Evolutionary conservation across 2,888 invertebrate genomes (phyloP).

Genomic region (Cistogaster globosa): DNA sequence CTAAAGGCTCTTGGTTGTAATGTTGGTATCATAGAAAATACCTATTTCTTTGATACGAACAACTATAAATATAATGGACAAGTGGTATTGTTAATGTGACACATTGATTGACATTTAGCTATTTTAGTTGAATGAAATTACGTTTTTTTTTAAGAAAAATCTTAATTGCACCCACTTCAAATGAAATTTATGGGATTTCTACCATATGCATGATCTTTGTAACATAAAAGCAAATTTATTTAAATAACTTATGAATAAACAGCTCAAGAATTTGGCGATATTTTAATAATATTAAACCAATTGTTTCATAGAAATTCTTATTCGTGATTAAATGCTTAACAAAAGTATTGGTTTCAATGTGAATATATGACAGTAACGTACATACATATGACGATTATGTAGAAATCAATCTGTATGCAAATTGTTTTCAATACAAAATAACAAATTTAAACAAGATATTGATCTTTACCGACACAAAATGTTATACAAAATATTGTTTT

Average conservation of each 20-base stretch:
- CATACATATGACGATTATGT: conserved; percentile 28
- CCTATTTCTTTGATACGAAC: conserved; percentile 31
- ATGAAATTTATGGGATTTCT: conserved; percentile 50
- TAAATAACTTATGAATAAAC: conserved; percentile 33
- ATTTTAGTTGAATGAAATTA: conserved; percentile 55
- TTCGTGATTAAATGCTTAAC: conserved; percentile 49
- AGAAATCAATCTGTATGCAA: conserved; percentile 70
- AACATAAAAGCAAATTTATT: conserved; percentile 3
- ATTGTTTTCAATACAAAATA: conserved; percentile 63
- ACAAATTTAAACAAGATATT: conserved; percentile 59
- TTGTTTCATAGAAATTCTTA: conserved; percentile 37
- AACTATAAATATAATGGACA: conserved; percentile 63
- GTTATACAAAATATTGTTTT: conserved; percentile 40
- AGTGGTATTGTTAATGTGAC: conserved; percentile 69
- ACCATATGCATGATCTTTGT: not conserved
- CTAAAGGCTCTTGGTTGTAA: conserved; percentile 3
- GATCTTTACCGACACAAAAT: conserved; percentile 69
- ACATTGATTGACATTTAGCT: conserved; percentile 68
- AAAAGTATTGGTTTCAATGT: conserved; percentile 28
- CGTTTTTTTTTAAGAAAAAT: conserved; percentile 20
- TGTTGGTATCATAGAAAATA: conserved; percentile 16
- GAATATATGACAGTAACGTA: conserved; percentile 5
- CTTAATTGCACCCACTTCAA: conserved; percentile 65
- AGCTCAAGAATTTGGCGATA: conserved; percentile 21
- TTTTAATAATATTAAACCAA: conserved; percentile 29